These are phyloP conservation scores for Myotis vivesi DNA, from an alignment of 2,797 vertebrate genomes.

Conservation along the genomic window DNA sequence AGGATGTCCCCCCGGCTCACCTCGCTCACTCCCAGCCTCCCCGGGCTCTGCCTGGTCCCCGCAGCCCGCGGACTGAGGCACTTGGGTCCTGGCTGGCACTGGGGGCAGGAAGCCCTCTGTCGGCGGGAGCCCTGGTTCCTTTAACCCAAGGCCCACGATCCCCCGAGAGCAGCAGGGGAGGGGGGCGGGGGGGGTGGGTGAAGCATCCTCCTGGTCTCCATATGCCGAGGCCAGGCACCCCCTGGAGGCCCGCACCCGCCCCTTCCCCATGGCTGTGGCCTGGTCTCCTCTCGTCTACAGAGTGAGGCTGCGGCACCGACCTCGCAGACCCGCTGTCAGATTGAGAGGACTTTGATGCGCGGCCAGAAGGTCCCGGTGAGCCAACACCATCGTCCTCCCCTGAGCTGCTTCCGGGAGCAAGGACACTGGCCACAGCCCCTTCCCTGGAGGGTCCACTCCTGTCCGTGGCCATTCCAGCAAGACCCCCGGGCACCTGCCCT, in stretches of 20 bases:
- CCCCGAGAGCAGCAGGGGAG: not conserved
- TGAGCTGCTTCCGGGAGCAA: not conserved
- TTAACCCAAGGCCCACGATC: rapidly evolving
- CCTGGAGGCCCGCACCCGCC: no score
- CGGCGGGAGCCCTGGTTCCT: not conserved
- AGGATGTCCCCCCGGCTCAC: no score
- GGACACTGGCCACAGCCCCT: not conserved
- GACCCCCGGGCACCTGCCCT: not conserved
- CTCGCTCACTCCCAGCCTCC: not conserved
- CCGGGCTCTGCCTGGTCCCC: not conserved
- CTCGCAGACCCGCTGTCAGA: not conserved
- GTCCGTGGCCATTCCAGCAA: not conserved
- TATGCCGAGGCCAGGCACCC: rapidly evolving
- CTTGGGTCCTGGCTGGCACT: not conserved
- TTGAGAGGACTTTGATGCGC: rapidly evolving
- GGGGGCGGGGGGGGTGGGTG: rapidly evolving
- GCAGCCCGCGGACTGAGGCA: not conserved
- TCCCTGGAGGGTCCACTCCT: not conserved
- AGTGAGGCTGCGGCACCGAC: not conserved
- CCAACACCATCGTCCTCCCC: not conserved
- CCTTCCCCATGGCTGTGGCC: no score
- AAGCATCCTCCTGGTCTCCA: not conserved
- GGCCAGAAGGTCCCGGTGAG: not conserved
- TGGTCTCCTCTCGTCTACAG: not conserved
- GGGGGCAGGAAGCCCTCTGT: not conserved